Base-by-base conservation (phyloP, 2,113 vertebrate genomes). In the Willisornis vidua region DNA sequence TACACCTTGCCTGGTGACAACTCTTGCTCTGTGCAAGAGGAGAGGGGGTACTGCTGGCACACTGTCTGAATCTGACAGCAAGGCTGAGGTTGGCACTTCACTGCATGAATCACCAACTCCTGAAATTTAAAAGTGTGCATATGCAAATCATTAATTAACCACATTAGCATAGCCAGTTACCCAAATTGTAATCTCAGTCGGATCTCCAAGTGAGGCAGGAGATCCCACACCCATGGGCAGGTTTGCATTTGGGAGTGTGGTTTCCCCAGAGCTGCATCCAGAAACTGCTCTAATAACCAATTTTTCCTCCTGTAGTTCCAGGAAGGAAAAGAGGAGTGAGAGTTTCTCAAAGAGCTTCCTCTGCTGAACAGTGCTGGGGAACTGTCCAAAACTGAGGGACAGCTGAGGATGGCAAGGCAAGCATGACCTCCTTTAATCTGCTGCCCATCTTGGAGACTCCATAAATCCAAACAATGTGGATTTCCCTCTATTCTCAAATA, bases 101-200 rank as follows among this genome's bases (percentile, higher is more conserved):
- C 37, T 46, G 48, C 65, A 1, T 82, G 90, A 96, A n/a, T 95
- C 92, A 89, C 88, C 83, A 14, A 3, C 39, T 29, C 1, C 85
- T 12, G 88, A 46, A 28, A 87, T 43, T 6, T 43, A 89, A 12
- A 66, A 94, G 65, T 58, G 85, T 87, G 93, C 93, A 96, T 93
- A 94, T 96, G 96, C 90, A 97, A 94, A 96, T 94, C 57, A 43
- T 6, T 85, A 29, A 95, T 94, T 95, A 93, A 65, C 10, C 8
- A 1, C 33, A 96, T 96, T 92, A 96, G 57, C 95, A 96, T 81
- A 93, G 92, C 39, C 93, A 88, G 92, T 96, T 95, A 92, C 55
- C 90, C 93, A 52, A 67, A 92, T 79, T 96, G 87, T 43, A 51
- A 54, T 91, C 86, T 83, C 71, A 85, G 78, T 83, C 28, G 22